Conservation (phyloP, 2,797 vertebrate genomes). For the Pagetopsis macropterus region DNA sequence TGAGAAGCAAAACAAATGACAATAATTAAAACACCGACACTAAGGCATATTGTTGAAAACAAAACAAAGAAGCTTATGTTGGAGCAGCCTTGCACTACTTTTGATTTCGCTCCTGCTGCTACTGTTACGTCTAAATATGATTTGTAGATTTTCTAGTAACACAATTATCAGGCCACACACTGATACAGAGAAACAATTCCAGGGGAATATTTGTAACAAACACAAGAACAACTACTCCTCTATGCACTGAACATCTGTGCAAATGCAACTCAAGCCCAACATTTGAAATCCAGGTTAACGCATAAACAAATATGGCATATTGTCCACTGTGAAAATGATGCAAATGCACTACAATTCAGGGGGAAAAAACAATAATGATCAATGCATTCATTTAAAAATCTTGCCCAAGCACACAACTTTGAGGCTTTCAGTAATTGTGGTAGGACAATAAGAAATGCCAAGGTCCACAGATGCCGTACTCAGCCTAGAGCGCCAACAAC, state of each 20-base stretch:
- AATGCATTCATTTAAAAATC: constrained; percentile 4
- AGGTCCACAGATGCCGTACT: constrained; percentile 51
- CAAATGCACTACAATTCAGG: constrained; percentile 9
- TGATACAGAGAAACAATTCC: background rate
- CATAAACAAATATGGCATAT: background rate
- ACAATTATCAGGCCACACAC: constrained; percentile 20
- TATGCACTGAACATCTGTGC: background rate
- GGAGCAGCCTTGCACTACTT: constrained; percentile 26
- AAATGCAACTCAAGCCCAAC: background rate
- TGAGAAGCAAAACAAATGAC: constrained; percentile 30
- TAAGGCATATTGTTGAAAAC: background rate
- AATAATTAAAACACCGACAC: constrained; percentile 37
- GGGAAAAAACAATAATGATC: background rate
- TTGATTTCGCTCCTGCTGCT: constrained; percentile 40
- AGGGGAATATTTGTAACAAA: background rate
- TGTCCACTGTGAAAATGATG: background rate
- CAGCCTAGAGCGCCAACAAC: constrained; percentile 45
- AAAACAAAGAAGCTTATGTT: constrained; percentile 20
- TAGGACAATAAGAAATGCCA: constrained; percentile 49
- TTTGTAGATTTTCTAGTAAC: constrained; percentile 11
- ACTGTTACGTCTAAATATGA: constrained; percentile 17
- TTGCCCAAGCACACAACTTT: constrained; percentile 15
- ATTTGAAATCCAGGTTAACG: background rate
- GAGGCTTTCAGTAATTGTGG: constrained; percentile 17
- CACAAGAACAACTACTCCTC: background rate